Evolutionary conservation across 2,797 vertebrate species (phyloP), one percentile per base, ranked within the genome.

Genomic region (Distichodus sexfasciatus): DNA sequence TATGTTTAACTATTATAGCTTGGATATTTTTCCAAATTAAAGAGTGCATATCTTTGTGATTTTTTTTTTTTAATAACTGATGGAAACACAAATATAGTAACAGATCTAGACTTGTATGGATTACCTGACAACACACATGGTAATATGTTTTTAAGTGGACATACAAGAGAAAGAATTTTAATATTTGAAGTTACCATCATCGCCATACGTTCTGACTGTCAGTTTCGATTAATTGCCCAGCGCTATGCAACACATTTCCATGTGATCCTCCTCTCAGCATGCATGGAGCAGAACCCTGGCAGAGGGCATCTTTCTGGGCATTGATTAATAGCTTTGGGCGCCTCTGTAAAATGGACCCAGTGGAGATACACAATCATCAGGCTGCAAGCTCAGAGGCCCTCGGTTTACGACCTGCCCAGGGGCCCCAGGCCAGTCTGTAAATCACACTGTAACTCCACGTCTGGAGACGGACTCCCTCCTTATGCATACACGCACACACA

Each of bases 351-450:
- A 59, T 24, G 8, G 57, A 54, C 26, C 35, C 23, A 70, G 59
- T 66, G 54, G 48, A 60, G 17, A 63, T 23, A 78, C 66, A 63
- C 66, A 79, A 64, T 79, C 66, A 61, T 55, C 64, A 53, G 69
- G 44, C 17, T 26, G 48, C 57, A 65, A 40, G 50, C 65, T 66
- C 48, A 31, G 12, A 74, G 58, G 35, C 41, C 29, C 58, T 36
- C 38, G 14, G 43, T 76, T 76, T 72, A 76, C 65, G 63, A 61
- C 47, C 69, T 50, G 28, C 59, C 50, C 53, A 55, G 48, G 41
- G 70, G 47, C 23, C 33, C 36, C 33, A 17, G 17, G 50, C 41
- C 58, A 66, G 50, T 48, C 57, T 72, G 68, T 77, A 75, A 72
- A 69, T 77, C 69, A 72, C 17, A 65, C 61, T 67, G 48, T 62